A percentile compares a stretch with the other conserved stretches of the same genome.
Conservation (phyloP, 2,888 invertebrate genomes). For the Temnothorax rugatulus region DNA sequence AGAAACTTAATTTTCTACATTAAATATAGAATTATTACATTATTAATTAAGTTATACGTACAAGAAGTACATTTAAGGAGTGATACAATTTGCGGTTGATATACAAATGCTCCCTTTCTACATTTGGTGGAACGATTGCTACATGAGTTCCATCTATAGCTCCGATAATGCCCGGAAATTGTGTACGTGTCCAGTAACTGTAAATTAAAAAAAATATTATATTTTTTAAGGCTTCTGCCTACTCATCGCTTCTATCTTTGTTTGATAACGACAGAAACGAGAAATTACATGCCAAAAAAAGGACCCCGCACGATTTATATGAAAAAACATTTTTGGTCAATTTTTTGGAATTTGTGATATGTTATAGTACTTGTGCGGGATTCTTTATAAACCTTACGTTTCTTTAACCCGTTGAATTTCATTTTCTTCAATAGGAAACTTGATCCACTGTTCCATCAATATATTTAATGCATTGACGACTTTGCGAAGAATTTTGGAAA, state of each 20-base stretch:
- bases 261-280: too few relatives aligned
- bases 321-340: background rate
- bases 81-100: background rate
- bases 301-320: too few relatives aligned
- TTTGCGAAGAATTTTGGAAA: background rate
- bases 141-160: background rate
- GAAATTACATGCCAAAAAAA: too few relatives aligned
- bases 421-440: background rate
- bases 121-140: background rate
- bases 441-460: background rate
- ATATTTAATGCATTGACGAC: slow-evolving; percentile 4
- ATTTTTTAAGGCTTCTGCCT: too few relatives aligned
- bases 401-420: background rate
- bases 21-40: background rate
- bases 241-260: too few relatives aligned
- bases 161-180: background rate
- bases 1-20: background rate
- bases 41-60: slow-evolving; percentile 4
- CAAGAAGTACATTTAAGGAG: background rate
- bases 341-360: too few relatives aligned
- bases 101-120: background rate
- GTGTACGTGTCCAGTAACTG: background rate
- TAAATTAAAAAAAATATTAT: background rate
- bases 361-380: too few relatives aligned
- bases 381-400: background rate